Conservation (phyloP, 2,113 vertebrate species). For the Neotoma lepida region DNA sequence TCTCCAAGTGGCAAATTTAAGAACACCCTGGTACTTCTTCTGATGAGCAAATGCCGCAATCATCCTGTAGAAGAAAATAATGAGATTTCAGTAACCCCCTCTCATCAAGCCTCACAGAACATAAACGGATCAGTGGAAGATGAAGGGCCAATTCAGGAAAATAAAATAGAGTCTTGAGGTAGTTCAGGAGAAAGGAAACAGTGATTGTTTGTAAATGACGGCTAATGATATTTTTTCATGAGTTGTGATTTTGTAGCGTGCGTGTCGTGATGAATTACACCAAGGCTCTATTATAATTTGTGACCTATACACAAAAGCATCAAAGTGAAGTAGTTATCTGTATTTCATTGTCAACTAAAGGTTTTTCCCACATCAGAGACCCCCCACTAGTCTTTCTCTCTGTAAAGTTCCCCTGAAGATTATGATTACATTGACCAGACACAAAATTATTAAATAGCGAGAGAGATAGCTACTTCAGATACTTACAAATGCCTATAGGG, state of each 20-base stretch:
- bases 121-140: not conserved
- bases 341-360: conserved; percentile 54
- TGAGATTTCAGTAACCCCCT: conserved; percentile 37
- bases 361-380: not conserved
- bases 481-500: not conserved
- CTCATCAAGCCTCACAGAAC: not conserved
- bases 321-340: conserved; percentile 52
- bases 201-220: conserved; percentile 63
- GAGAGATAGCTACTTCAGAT: not conserved
- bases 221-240: conserved; percentile 48
- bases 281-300: not conserved
- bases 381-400: not conserved
- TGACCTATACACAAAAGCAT: conserved; percentile 40
- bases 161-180: conserved; percentile 45
- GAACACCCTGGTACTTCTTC: conserved; percentile 41
- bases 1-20: conserved; percentile 19
- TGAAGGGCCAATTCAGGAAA: conserved; percentile 63
- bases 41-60: conserved; percentile 48
- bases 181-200: conserved; percentile 55
- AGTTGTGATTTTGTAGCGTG: conserved; percentile 41
- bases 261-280: conserved; percentile 51
- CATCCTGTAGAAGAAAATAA: conserved; percentile 57
- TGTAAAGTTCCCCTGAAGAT: not conserved
- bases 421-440: conserved; percentile 35
- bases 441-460: conserved; percentile 50